Evolutionary conservation across 2,888 invertebrate genomes (phyloP).

Genomic region (Diogma glabrata): DNA sequence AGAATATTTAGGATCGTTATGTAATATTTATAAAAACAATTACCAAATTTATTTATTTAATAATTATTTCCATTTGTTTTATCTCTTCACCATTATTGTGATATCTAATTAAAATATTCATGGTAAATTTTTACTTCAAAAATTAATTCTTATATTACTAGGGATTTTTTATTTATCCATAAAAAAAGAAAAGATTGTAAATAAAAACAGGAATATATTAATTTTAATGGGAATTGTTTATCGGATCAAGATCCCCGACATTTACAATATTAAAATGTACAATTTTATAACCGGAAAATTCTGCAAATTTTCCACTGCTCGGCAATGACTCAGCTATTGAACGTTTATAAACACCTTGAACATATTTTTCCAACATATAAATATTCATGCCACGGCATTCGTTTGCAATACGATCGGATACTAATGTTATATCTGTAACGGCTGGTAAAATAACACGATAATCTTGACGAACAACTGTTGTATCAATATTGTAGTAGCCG

Average conservation of each 20-base stretch:
- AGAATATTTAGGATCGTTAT: too few relatives aligned
- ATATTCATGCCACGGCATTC: constrained; percentile 60
- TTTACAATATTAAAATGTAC: constrained; percentile 64
- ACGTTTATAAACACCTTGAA: constrained; percentile 50
- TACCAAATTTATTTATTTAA: too few relatives aligned
- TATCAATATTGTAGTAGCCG: constrained; percentile 72
- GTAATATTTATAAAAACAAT: too few relatives aligned
- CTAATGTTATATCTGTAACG: constrained; percentile 46
- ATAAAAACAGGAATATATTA: too few relatives aligned
- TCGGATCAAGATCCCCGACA: constrained; percentile 45
- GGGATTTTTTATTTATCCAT: too few relatives aligned
- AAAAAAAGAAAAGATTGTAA: too few relatives aligned
- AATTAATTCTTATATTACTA: too few relatives aligned
- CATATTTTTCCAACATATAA: constrained; percentile 60
- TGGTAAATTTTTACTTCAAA: too few relatives aligned
- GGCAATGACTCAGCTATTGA: constrained; percentile 35
- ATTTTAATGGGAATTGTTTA: too few relatives aligned
- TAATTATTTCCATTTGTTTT: too few relatives aligned
- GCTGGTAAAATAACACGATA: constrained; percentile 66
- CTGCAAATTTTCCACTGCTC: constrained; percentile 51
- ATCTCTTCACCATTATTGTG: too few relatives aligned
- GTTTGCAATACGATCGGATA: constrained; percentile 57
- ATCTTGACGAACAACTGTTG: constrained; percentile 59
- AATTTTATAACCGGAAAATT: constrained; percentile 64
- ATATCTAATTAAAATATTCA: too few relatives aligned